Evolutionary conservation across 1,140 invertebrate genomes (phyloP), one percentile per base, ranked within the genome.

Genomic region (Rhynchophorus ferrugineus): DNA sequence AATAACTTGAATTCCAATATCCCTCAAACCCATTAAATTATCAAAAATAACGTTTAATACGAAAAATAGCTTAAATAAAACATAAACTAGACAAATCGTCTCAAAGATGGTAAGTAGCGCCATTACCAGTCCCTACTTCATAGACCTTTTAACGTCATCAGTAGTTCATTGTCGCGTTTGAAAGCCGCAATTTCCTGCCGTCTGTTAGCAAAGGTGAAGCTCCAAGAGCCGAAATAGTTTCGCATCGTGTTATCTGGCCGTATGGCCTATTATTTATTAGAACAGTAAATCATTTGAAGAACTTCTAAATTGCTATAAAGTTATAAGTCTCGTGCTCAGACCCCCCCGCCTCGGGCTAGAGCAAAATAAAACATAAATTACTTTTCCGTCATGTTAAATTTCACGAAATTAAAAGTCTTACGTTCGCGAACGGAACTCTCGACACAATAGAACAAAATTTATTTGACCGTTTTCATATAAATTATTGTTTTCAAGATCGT

Each of bases 231-330:
- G 38, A 41, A 41, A 41, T 41, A 41, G 38, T 41, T 41, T 18
- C 14, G 18, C 11, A 11, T n/a, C 38, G 38, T 41, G 16, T 41
- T 41, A 41, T 41, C 38, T 41, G 20, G 38, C 38, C 38, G 38
- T 41, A 41, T 41, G 38, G 5, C 16, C 38, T 41, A 41, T 41
- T 41, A 41, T 41, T 41, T 41, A 41, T 41, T 41, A 18, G 38
- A 5, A 1, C 38, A 3, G 16, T 41, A 41, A 41, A 41, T 41
- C 38, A 41, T 18, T 19, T 41, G 16, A 18, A 41, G 18, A 41
- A 41, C 19, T 41, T 41, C 38, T 41, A 41, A 41, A 41, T 41
- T 41, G 38, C 38, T 41, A 41, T 41, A 41, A 41, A 41, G 38
- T 18, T 41, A 41, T 41, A 41, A 14, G 18, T 41, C 38, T 41